Base-by-base conservation (phyloP, 2,797 vertebrate genomes). In the Rhadinocentrus ornatus region DNA sequence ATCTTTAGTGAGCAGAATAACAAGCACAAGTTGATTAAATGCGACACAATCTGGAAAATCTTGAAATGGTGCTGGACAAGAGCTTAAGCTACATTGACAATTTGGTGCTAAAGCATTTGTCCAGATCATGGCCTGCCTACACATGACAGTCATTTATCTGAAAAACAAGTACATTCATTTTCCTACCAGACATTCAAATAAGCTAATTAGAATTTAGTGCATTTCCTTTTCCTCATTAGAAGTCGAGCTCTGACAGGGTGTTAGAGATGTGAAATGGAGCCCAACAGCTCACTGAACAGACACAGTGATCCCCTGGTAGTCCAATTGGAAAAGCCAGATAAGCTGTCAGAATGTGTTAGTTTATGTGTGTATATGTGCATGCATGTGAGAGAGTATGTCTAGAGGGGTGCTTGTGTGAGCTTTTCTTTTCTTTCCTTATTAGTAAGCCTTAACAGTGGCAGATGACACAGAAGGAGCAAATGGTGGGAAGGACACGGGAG, bases 381-480 rank as follows among this genome's bases (percentile, higher is more conserved):
- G 44, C 3, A 58, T 15, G 68, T 46, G 70, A 46, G 54, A 50
- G 63, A 29, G 62, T 62, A 67, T 44, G 70, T 50, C 53, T 67
- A 46, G n/a, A n/a, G 27, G 29, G 29, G 8, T 48, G 69, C 12
- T 56, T 55, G 56, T 57, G 62, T 27, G 66, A 55, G 75, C 9
- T 65, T 20, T 58, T 83, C 60, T 29, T 35, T 72, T 59, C 67
- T 71, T 73, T 16, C 31, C 59, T 80, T 69, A 85, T 83, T 75
- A 71, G 54, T 77, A 67, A 80, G 66, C 61, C 77, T 69, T 72
- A 80, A 53, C 84, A 89, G 86, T 77, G 86, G 87, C 77, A 88
- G 73, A 72, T 88, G 83, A 86, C 81, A 86, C 60, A 66, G 54
- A 52, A 68, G 48, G 71, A 66, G 53, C 27, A 22, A 27, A 35